Evolutionary conservation across 1,140 invertebrate species (phyloP).

Genomic region (Magallana gigas): DNA sequence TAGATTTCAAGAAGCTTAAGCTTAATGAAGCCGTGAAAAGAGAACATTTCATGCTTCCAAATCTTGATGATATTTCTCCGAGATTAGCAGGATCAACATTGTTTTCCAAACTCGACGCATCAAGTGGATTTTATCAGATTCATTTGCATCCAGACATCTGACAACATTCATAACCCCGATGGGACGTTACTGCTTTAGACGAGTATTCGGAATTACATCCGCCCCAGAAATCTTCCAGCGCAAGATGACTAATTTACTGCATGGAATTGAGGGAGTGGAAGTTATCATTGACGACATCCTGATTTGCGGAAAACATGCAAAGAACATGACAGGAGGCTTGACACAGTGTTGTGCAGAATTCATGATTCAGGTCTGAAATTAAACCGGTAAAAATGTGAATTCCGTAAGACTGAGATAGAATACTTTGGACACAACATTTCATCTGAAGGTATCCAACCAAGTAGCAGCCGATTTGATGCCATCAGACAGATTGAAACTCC

Average conservation of each 20-base stretch:
- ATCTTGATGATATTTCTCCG: slow-evolving; percentile 51
- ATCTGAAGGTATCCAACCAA: slow-evolving; percentile 9
- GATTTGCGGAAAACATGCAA: slow-evolving; percentile 58
- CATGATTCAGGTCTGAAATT: slow-evolving; percentile 65
- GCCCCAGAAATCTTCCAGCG: too few species aligned
- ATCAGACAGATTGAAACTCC: slow-evolving; percentile 73
- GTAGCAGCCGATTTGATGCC: not conserved
- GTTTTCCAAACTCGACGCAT: slow-evolving; percentile 41
- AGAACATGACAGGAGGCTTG: slow-evolving; percentile 62
- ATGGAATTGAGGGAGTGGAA: not conserved
- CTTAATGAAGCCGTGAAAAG: slow-evolving; percentile 41
- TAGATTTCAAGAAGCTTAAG: slow-evolving; percentile 55
- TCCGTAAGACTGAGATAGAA: slow-evolving; percentile 53
- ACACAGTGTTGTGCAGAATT: slow-evolving; percentile 63
- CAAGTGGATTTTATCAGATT: too few species aligned
- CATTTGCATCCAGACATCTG: too few species aligned
- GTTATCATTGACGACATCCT: slow-evolving; percentile 67
- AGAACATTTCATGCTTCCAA: slow-evolving; percentile 50
- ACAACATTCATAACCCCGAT: too few species aligned
- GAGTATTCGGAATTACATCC: too few species aligned
- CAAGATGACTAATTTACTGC: too few species aligned
- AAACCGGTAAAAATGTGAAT: slow-evolving; percentile 76
- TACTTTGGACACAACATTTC: slow-evolving; percentile 54
- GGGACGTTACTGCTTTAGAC: too few species aligned
- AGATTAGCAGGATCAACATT: slow-evolving; percentile 43